These are phyloP conservation scores for Bicyclus anynana DNA, from an alignment of 1,140 invertebrate genomes.

Conservation along the genomic window DNA sequence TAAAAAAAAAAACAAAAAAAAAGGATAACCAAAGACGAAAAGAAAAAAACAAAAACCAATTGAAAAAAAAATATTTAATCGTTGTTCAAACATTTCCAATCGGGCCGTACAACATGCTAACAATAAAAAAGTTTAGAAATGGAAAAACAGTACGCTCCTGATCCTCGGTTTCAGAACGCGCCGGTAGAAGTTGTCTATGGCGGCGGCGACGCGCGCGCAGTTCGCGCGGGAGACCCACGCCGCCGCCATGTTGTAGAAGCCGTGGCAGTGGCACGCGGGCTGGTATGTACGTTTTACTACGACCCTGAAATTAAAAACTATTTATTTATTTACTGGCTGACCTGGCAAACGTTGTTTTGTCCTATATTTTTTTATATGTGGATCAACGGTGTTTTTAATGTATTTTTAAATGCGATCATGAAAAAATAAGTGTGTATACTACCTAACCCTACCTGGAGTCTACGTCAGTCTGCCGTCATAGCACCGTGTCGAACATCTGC, in stretches of 20 bases:
- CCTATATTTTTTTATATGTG: too few relatives aligned
- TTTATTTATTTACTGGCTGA: too few relatives aligned
- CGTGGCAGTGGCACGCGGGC: constrained; percentile 33
- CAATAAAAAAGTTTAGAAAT: constrained; percentile 40
- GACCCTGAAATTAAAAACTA: constrained; percentile 30
- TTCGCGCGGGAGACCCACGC: constrained; percentile 36
- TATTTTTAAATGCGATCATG: too few relatives aligned
- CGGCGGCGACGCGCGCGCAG: constrained; percentile 38
- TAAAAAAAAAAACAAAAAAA: not conserved
- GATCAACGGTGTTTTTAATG: too few relatives aligned
- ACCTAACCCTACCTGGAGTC: constrained; percentile 44
- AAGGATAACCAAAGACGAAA: not conserved
- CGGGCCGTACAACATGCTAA: not conserved
- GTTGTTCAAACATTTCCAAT: constrained; percentile 12
- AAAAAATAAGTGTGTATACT: too few relatives aligned
- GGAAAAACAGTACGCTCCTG: constrained; percentile 48
- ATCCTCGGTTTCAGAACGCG: constrained; percentile 49
- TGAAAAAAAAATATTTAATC: not conserved
- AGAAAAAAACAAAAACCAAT: not conserved
- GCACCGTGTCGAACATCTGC: constrained; percentile 88
- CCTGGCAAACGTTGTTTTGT: too few relatives aligned
- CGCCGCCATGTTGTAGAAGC: constrained; percentile 38
- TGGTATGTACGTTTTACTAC: constrained; percentile 38
- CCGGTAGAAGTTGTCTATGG: constrained; percentile 50
- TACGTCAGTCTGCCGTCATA: constrained; percentile 78